These are phyloP conservation scores for Triplophysa tibetana DNA, from an alignment of 2,113 vertebrate species.

Conservation along the genomic window DNA sequence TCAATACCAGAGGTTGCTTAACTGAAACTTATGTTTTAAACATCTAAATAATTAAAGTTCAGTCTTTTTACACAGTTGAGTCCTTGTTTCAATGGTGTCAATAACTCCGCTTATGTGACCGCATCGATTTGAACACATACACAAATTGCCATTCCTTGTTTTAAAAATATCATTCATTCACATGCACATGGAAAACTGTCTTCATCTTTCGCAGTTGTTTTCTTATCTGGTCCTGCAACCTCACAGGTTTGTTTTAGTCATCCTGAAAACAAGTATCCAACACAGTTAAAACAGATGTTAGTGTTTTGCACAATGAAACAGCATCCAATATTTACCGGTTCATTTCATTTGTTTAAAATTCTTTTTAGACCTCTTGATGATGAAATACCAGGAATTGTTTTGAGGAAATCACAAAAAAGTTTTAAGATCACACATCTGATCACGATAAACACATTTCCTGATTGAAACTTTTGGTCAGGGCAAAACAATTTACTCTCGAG, in stretches of 20 bases:
- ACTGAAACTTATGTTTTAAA: background rate
- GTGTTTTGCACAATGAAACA: background rate
- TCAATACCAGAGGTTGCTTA: background rate
- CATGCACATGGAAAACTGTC: background rate
- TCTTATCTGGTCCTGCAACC: background rate
- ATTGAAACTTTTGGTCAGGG: background rate
- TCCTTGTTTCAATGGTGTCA: background rate
- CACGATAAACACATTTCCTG: background rate
- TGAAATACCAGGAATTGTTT: background rate
- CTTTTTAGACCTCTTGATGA: background rate
- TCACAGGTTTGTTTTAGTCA: slow-evolving; percentile 60
- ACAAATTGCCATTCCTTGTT: background rate
- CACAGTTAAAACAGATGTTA: slow-evolving; percentile 38
- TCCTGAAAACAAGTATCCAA: slow-evolving; percentile 60
- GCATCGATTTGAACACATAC: background rate
- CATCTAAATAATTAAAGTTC: background rate
- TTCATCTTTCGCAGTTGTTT: slow-evolving; percentile 7
- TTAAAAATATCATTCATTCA: background rate
- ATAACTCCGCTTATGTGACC: background rate
- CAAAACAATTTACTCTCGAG: background rate
- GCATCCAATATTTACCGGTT: background rate
- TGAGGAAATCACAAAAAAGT: background rate
- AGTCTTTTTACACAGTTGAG: background rate
- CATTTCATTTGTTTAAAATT: background rate
- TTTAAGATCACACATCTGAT: background rate